A percentile compares a stretch with the other conserved stretches of the same genome.
Conservation (phyloP, 2,888 invertebrate genomes). For the Cosmorhoe ocellata region DNA sequence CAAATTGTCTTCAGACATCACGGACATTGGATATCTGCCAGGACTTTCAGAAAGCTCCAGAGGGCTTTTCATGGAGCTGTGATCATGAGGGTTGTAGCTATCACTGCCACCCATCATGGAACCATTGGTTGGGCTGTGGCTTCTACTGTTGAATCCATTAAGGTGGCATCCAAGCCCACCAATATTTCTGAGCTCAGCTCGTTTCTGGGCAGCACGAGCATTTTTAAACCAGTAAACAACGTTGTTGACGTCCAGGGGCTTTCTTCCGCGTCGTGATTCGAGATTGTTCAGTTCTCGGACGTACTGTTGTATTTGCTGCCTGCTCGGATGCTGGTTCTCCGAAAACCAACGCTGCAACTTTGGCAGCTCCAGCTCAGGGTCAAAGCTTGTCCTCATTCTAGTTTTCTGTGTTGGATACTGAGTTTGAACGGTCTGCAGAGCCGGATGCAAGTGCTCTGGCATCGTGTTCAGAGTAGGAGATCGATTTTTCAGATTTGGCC, state of each 20-base stretch:
- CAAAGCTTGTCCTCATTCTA: constrained; percentile 97
- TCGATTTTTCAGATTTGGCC: constrained; percentile 69
- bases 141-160: constrained; percentile 85
- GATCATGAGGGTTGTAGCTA: constrained; percentile 82
- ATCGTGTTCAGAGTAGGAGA: constrained; percentile 71
- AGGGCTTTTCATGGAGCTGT: constrained; percentile 84
- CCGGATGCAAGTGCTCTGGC: constrained; percentile 86
- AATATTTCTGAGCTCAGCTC: constrained; percentile 90
- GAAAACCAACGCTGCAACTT: constrained; percentile 98
- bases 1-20: constrained; percentile 85
- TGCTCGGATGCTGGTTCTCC: constrained; percentile 97
- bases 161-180: constrained; percentile 83
- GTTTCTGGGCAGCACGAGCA: constrained; percentile 96
- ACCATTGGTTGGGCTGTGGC: constrained; percentile 85
- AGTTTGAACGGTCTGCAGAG: constrained; percentile 88
- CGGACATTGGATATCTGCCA: constrained; percentile 84
- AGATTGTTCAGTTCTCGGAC: constrained; percentile 96
- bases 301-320: constrained; percentile 98
- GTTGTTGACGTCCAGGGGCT: constrained; percentile 97
- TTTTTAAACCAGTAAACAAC: constrained; percentile 99
- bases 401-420: constrained; percentile 93
- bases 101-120: constrained; percentile 84
- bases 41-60: constrained; percentile 79
- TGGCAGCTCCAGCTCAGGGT: constrained; percentile 97
- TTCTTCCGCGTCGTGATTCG: constrained; percentile 95